These are phyloP conservation scores for Amphiduros pacificus DNA, from an alignment of 2,888 invertebrate genomes.

Conservation along the genomic window DNA sequence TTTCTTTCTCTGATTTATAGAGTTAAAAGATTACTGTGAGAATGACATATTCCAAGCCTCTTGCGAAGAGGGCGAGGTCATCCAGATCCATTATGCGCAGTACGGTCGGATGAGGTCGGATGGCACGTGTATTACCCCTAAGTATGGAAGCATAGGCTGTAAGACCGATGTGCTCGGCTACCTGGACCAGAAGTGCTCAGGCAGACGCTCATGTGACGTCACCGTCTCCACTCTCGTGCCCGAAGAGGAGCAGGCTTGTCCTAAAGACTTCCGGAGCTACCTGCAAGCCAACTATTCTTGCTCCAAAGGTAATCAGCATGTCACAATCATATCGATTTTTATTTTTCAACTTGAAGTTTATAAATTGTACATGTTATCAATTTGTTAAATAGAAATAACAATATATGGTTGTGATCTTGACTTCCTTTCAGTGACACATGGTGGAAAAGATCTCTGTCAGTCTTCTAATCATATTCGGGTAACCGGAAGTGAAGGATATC, in stretches of 20 bases:
- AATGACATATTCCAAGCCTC: slow-evolving; percentile 23
- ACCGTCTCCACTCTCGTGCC: slow-evolving; percentile 20
- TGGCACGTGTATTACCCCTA: slow-evolving; percentile 15
- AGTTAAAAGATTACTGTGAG: slow-evolving; percentile 24
- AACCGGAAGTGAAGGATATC: slow-evolving; percentile 16
- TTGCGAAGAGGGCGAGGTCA: slow-evolving; percentile 22
- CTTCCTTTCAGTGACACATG: slow-evolving; percentile 27
- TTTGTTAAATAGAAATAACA: background rate
- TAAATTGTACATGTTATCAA: background rate
- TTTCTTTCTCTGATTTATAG: too few species aligned
- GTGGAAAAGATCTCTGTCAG: slow-evolving; percentile 23
- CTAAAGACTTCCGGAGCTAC: slow-evolving; percentile 25
- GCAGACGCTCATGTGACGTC: slow-evolving; percentile 22
- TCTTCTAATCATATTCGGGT: slow-evolving; percentile 19
- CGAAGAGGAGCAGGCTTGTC: slow-evolving; percentile 24
- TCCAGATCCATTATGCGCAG: slow-evolving; percentile 21
- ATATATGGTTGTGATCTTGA: background rate
- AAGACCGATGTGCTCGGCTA: slow-evolving; percentile 22
- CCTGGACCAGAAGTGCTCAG: slow-evolving; percentile 27
- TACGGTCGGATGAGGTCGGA: slow-evolving; percentile 30
- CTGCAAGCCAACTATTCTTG: slow-evolving; percentile 29
- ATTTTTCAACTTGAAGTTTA: background rate
- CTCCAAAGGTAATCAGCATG: slow-evolving; percentile 20
- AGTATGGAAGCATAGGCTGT: slow-evolving; percentile 24
- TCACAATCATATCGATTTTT: background rate